These are phyloP conservation scores for Choristoneura fumiferana DNA, from an alignment of 1,140 invertebrate genomes.

Conservation along the genomic window DNA sequence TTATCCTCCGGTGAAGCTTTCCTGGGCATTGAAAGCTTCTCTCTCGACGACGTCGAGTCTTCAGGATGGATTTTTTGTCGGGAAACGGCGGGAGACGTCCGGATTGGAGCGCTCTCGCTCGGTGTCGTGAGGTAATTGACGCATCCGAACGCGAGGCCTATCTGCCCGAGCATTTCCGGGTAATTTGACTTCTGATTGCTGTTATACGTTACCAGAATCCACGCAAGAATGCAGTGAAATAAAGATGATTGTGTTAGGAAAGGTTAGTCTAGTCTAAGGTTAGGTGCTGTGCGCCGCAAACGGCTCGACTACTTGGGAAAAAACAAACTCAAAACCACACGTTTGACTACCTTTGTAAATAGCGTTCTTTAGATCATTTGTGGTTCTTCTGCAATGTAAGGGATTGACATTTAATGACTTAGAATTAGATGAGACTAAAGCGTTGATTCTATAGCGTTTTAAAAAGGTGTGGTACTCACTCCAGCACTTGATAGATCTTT, in stretches of 20 bases:
- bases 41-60: conserved; percentile 45
- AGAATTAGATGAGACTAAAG: conserved; percentile 4
- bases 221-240: conserved; percentile 46
- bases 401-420: conserved; percentile 34
- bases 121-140: conserved; percentile 72
- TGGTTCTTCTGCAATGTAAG: conserved; percentile 71
- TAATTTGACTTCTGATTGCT: conserved; percentile 77
- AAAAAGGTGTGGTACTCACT: conserved; percentile 81
- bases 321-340: conserved; percentile 51
- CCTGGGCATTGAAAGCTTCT: conserved; percentile 55
- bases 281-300: conserved; percentile 15
- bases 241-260: conserved; percentile 35
- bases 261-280: conserved; percentile 29
- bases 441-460: background rate
- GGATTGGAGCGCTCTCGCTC: conserved; percentile 28
- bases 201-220: conserved; percentile 46
- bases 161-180: conserved; percentile 77
- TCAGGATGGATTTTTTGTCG: conserved; percentile 68
- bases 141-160: conserved; percentile 75
- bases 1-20: conserved; percentile 63
- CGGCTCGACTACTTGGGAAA: conserved; percentile 14
- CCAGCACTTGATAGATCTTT: conserved; percentile 82
- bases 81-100: conserved; percentile 39
- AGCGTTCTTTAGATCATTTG: conserved; percentile 75
- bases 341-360: conserved; percentile 68